Conservation (phyloP, 2,888 invertebrate species). For the Caradrina kadenii region DNA sequence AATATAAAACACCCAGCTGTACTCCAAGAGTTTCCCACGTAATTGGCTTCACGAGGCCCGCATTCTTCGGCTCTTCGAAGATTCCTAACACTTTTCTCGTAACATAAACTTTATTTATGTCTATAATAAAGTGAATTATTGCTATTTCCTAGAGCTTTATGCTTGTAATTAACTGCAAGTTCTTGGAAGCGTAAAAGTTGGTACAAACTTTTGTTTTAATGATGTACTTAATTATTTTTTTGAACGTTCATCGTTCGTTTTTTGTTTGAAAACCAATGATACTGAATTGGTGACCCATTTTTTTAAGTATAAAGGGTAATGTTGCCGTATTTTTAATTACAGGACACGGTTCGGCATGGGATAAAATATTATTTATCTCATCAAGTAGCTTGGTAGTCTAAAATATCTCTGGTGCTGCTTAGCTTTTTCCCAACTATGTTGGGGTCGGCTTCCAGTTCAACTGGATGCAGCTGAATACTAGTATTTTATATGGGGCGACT, state of each 20-base stretch:
- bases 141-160: conserved; percentile 37
- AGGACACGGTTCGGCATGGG: too few species aligned
- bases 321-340: too few species aligned
- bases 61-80: conserved; percentile 8
- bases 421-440: too few species aligned
- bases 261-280: neutral
- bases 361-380: too few species aligned
- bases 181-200: conserved; percentile 18
- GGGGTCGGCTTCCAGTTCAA: too few species aligned
- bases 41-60: conserved; percentile 15
- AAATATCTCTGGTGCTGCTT: too few species aligned
- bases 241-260: neutral
- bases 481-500: too few species aligned
- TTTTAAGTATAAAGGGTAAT: neutral
- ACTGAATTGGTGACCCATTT: neutral
- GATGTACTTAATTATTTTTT: conserved; percentile 3
- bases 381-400: too few species aligned
- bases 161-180: conserved; percentile 41
- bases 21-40: conserved; percentile 4
- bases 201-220: conserved; percentile 16
- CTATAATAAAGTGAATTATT: conserved; percentile 49
- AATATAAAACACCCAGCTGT: conserved; percentile 6
- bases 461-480: too few species aligned
- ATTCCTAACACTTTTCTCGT: conserved; percentile 31
- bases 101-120: conserved; percentile 55